These are phyloP conservation scores for Drosophila ironensis DNA, from an alignment of 1,140 invertebrate species.

Conservation along the genomic window DNA sequence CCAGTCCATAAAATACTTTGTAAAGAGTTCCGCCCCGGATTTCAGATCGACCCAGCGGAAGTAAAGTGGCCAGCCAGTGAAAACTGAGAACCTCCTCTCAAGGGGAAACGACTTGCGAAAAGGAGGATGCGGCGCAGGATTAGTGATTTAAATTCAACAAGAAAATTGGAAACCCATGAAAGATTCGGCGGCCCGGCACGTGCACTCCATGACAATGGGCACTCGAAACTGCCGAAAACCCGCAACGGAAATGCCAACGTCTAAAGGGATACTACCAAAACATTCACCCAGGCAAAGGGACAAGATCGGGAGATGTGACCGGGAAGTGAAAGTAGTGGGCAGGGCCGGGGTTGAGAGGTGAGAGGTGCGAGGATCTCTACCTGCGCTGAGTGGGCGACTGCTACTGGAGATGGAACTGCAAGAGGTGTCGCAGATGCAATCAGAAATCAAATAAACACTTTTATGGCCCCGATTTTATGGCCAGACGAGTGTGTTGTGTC, in stretches of 20 bases:
- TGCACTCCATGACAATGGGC: slow-evolving; percentile 55
- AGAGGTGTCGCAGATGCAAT: slow-evolving; percentile 53
- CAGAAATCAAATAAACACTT: slow-evolving; percentile 72
- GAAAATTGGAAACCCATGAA: slow-evolving; percentile 6
- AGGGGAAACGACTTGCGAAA: slow-evolving; percentile 56
- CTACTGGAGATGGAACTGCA: not conserved
- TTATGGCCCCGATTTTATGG: slow-evolving; percentile 53
- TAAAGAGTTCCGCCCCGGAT: slow-evolving; percentile 54
- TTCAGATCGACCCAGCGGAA: slow-evolving; percentile 26
- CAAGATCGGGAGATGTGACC: slow-evolving; percentile 29
- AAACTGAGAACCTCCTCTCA: slow-evolving; percentile 36
- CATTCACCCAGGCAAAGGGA: not conserved
- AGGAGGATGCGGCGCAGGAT: slow-evolving; percentile 58
- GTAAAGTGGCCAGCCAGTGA: slow-evolving; percentile 52
- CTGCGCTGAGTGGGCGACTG: slow-evolving; percentile 21
- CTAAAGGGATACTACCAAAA: slow-evolving; percentile 38
- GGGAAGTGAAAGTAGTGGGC: slow-evolving; percentile 37
- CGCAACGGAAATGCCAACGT: slow-evolving; percentile 67
- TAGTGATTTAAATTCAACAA: slow-evolving; percentile 52
- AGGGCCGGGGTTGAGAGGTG: too few species aligned
- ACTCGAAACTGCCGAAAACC: slow-evolving; percentile 62
- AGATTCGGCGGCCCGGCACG: slow-evolving; percentile 28
- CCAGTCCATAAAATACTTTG: slow-evolving; percentile 53
- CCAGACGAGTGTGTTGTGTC: not conserved
- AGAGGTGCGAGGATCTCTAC: slow-evolving; percentile 51